Evolutionary conservation across 1,140 invertebrate genomes (phyloP).

Genomic region (Drosophila arizonae): DNA sequence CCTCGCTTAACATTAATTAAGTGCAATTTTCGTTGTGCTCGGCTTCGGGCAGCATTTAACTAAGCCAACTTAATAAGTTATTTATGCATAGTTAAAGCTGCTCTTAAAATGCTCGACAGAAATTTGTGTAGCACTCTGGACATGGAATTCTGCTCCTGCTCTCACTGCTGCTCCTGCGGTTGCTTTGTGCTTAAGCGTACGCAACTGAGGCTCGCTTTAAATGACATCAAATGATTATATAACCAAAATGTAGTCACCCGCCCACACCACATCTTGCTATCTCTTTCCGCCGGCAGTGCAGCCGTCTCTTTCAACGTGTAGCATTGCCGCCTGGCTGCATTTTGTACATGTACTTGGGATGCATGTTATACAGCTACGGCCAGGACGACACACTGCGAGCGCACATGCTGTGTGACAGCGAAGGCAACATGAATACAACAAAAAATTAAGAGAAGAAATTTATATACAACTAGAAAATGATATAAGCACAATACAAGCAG

Average conservation of each 20-base stretch:
- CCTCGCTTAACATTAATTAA: conserved; percentile 32
- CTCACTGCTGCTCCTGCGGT: too few species aligned
- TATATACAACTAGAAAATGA: not conserved
- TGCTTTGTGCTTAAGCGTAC: not conserved
- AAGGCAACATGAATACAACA: conserved; percentile 20
- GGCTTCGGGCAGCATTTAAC: conserved; percentile 24
- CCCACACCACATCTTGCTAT: not conserved
- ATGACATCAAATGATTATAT: conserved; percentile 35
- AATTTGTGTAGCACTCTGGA: not conserved
- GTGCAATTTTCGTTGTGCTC: conserved; percentile 27
- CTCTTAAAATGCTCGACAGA: conserved; percentile 18
- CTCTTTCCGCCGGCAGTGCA: conserved; percentile 11
- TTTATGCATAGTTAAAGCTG: conserved; percentile 33
- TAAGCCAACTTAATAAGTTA: conserved; percentile 41
- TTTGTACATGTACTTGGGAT: conserved; percentile 65
- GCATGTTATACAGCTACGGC: conserved; percentile 61
- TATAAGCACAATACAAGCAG: not conserved
- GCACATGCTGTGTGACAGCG: conserved; percentile 36
- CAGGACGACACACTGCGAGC: conserved; percentile 37
- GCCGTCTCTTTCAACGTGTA: conserved; percentile 44
- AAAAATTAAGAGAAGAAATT: conserved; percentile 16
- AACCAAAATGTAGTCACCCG: conserved; percentile 28
- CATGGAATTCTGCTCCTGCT: not conserved
- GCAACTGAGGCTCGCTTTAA: conserved; percentile 16
- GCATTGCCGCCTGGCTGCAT: conserved; percentile 75